Percentiles rank a stretch among this genome's conserved stretches.
Conservation (phyloP, 2,797 vertebrate species). For the Rhinophrynus dorsalis region DNA sequence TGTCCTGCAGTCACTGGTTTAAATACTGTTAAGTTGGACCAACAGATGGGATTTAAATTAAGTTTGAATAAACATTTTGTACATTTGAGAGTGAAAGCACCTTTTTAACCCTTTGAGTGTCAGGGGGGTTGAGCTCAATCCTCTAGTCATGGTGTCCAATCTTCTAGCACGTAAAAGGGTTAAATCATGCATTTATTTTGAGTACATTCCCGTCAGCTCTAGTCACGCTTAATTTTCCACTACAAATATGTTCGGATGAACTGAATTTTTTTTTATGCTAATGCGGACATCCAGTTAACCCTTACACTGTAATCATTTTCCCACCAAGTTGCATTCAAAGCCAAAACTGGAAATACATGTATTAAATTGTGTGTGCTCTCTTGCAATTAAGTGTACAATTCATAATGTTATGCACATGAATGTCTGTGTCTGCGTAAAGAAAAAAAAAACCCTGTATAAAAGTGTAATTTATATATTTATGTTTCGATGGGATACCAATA, state of each 20-base stretch:
- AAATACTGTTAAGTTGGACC: too few species aligned
- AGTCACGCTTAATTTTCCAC: not conserved
- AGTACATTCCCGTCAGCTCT: conserved; percentile 13
- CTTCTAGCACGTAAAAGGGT: too few species aligned
- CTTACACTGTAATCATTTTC: conserved; percentile 58
- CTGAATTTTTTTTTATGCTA: too few species aligned
- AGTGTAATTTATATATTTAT: conserved; percentile 67
- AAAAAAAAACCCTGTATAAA: conserved; percentile 54
- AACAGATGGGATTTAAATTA: too few species aligned
- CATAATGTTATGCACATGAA: conserved; percentile 60
- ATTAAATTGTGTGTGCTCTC: conserved; percentile 60
- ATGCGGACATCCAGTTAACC: too few species aligned
- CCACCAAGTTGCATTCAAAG: conserved; percentile 60
- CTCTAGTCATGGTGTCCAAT: too few species aligned
- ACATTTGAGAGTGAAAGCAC: too few species aligned
- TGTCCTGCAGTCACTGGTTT: too few species aligned
- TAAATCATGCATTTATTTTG: not conserved
- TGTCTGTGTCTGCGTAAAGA: conserved; percentile 62
- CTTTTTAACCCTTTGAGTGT: too few species aligned
- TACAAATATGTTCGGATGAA: too few species aligned
- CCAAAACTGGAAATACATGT: conserved; percentile 64
- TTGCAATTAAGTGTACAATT: conserved; percentile 58
- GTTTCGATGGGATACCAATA: conserved; percentile 59
- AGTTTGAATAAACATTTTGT: too few species aligned
- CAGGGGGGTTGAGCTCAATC: too few species aligned